Evolutionary conservation across 2,113 vertebrate genomes (phyloP).

Genomic region (Steatornis caripensis): DNA sequence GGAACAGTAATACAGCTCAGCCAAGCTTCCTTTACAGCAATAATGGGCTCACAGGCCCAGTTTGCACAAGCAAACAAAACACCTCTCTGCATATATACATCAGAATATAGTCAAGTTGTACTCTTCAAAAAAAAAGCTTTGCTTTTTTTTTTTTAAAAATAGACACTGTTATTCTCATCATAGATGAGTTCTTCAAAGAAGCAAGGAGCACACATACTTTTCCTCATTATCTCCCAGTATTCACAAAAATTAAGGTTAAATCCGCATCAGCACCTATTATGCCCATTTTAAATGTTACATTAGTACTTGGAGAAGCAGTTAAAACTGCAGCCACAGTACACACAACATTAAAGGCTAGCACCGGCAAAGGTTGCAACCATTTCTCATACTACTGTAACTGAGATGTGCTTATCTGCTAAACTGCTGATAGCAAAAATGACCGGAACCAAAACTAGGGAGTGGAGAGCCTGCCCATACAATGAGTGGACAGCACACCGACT

Average conservation of each 20-base stretch:
- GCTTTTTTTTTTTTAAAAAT: not conserved
- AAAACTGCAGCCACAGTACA: not conserved
- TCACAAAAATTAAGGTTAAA: not conserved
- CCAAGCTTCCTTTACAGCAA: fast-evolving
- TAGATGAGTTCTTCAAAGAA: not conserved
- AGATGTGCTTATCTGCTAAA: not conserved
- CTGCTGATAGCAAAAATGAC: not conserved
- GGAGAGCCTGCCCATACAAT: not conserved
- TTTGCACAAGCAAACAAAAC: not conserved
- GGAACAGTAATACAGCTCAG: not conserved
- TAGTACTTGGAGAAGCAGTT: not conserved
- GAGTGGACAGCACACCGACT: not conserved
- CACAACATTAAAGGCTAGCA: not conserved
- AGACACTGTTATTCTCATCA: not conserved
- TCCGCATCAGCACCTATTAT: not conserved
- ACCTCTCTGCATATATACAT: not conserved
- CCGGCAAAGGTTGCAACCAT: not conserved
- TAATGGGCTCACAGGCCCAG: fast-evolving
- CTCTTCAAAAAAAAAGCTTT: not conserved
- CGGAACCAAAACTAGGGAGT: not conserved
- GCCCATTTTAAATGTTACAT: not conserved
- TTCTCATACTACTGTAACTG: not conserved
- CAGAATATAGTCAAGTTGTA: fast-evolving
- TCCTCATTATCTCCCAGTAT: not conserved
- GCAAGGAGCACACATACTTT: not conserved